Evolutionary conservation across 2,888 invertebrate species (phyloP), one percentile per base, ranked within the genome.

Genomic region (Polia nebulosa): DNA sequence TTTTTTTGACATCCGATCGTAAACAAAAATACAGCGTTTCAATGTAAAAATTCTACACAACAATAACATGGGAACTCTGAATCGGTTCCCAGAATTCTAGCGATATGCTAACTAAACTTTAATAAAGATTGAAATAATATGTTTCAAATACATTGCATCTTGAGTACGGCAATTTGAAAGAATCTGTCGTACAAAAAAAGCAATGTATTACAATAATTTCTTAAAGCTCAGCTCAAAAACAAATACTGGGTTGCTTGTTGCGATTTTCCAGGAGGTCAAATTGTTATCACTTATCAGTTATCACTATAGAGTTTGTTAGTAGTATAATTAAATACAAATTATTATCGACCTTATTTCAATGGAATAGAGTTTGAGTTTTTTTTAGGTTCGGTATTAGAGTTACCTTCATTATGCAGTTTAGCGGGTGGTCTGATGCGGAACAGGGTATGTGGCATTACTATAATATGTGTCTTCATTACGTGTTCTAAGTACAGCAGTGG

Each of bases 321-420:
- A 73, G 17, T 36, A n/a, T 73, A 17, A 56, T 39, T 44, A 44
- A 39, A 13, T 34, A 17, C n/a, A 49, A 51, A 29, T 39, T 61
- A 79, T 51, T 68, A 20, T 53, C 36, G 15, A 27, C 58, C 49
- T 44, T 77, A 61, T 25, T 6, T 17, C 22, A 13, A 58, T 4
- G 15, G 2, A 7, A 44, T 79, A 79, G 53, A 68, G 77, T 78
- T 63, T 59, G 67, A 52, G 34, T 60, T 60, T 17, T 57, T 59
- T 45, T 60, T 34, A n/a, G 17, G 34, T 34, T 25, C 17, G 15
- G 47, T 51, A 51, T 63, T 15, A 59, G 59, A 73, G 56, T 63
- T 73, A 66, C 74, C 78, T 20, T 78, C 44, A 60, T 49, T 78
- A 53, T 61, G 57, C 62, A 63, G 76, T 76, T 75, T 77, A 74